Evolutionary conservation across 2,797 vertebrate genomes (phyloP), one percentile per base, ranked within the genome.

Genomic region (Sandelia bainsii): DNA sequence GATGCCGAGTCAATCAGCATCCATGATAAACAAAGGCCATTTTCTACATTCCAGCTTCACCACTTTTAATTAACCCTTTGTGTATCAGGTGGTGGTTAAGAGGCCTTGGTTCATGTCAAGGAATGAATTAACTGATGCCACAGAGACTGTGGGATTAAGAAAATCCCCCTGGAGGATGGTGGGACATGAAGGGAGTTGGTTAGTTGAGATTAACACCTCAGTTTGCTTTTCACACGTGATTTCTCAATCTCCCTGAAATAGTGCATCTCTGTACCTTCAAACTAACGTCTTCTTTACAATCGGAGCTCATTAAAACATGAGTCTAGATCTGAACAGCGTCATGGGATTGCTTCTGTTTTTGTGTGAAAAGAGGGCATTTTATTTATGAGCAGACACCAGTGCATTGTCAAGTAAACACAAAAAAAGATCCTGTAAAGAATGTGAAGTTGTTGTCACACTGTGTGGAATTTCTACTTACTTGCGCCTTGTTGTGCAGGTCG

Each of bases 211-310:
- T 83, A 91, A 84, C 83, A 83, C 80, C 75, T 86, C 52, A 5
- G 80, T 91, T 88, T 90, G 80, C 75, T 78, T 90, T 92, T 92
- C 91, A 85, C 89, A 87, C 80, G 77, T 77, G 70, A 58, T 56
- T 68, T 82, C 74, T 66, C 74, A 87, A 73, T 87, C 83, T 80
- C 68, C 66, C 56, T 56, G 84, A 87, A 91, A 91, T 91, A 89
- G 59, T 39, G 66, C 66, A 72, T 69, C 69, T 58, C 79, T 76
- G 80, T 87, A 72, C 60, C 70, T 71, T 69, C 82, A 71, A 51
- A 60, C 75, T 69, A 73, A 85, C 20, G 59, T 86, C 87, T 64
- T 80, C 80, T 84, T 61, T 56, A 59, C 49, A 48, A n/a, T 59
- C 60, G 39, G 8, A 9, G 13, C 59, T 79, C 20, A 85, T 85